Conservation (phyloP, 2,113 vertebrate genomes). For the Herpailurus yagouaroundi region DNA sequence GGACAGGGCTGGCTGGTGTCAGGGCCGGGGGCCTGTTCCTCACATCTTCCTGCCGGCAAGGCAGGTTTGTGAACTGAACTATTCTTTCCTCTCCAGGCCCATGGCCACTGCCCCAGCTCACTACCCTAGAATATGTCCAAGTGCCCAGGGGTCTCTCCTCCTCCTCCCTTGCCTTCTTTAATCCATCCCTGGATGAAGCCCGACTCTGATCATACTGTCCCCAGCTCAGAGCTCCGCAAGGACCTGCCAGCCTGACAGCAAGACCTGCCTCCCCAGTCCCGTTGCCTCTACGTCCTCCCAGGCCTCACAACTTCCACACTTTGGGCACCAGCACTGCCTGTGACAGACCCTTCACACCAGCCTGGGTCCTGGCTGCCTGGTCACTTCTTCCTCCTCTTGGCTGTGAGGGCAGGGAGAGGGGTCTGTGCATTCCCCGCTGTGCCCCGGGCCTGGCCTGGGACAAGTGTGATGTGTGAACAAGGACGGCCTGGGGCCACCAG, state of each 20-base stretch:
- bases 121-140: not conserved
- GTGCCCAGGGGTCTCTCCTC: not conserved
- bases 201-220: not conserved
- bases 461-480: not conserved
- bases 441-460: fast-evolving
- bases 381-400: not conserved
- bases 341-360: not conserved
- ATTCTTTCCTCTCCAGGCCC: not conserved
- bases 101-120: not conserved
- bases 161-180: not conserved
- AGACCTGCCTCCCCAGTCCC: not conserved
- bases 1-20: not conserved
- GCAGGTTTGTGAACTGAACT: too few species aligned
- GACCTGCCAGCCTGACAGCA: not conserved
- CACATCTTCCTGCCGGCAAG: not conserved
- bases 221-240: not conserved
- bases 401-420: not conserved
- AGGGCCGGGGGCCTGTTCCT: not conserved
- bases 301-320: not conserved
- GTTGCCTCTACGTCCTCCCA: too few species aligned
- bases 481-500: not conserved
- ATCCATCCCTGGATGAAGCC: not conserved
- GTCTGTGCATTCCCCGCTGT: not conserved
- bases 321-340: not conserved
- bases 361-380: not conserved